Base-by-base conservation (phyloP, 2,888 invertebrate genomes). In the Rhopalosiphum nymphaeae region DNA sequence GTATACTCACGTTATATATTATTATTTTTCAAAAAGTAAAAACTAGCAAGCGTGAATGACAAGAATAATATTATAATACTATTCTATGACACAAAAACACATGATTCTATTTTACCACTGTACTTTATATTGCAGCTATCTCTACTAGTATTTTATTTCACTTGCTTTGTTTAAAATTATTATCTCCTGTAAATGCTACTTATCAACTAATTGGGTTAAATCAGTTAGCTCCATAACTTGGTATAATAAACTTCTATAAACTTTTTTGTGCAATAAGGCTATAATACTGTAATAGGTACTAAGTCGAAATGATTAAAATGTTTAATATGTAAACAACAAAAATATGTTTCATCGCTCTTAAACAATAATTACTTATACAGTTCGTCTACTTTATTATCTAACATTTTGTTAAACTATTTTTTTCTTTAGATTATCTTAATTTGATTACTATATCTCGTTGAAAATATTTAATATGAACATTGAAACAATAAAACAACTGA, bases 191-290 rank as follows among this genome's bases (percentile, higher is more conserved):
- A 89, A 61, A 61, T 61, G 16, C 29, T 61, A 89, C 57, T 57
- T 61, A 89, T 90, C 21, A 61, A 89, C 29, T 61, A 89, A 89
- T 89, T n/a, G 46, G n/a, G 61, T 21, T 61, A 46, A 46, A 46
- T 89, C 46, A 89, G n/a, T 46, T 90, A 67, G n/a, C 89, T 67
- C 25, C 46, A 46, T 25, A n/a, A 89, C 21, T 90, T 25, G 46
- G n/a, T 90, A 36, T 25, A 67, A 90, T 90, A 61, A 67, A 90
- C 46, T 90, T 61, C 61, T 67, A n/a, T 67, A 4, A 89, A 61
- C 44, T 56, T 61, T 88, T 61, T 89, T 44, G 44, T 89, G 29
- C 46, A 61, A n/a, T 46, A 21, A 89, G 3, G 21, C 2, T n/a
- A 90, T 46, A 78, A 78, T 78, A 78, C 36, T 78, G 78, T 78